Conservation (phyloP, 2,113 vertebrate species). For the Scopus umbretta region DNA sequence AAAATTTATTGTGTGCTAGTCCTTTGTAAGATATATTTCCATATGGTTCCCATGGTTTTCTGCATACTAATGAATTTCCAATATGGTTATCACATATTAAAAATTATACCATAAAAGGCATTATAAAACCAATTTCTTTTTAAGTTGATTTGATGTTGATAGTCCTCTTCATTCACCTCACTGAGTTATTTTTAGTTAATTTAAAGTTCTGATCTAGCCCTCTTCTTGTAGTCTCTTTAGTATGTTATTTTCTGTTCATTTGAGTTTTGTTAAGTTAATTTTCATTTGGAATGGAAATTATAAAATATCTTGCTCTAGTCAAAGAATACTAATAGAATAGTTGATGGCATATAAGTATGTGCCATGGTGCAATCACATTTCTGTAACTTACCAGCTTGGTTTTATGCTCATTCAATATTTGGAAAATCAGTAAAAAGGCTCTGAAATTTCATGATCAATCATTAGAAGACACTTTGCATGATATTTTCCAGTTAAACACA, state of each 20-base stretch:
- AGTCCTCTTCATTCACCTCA: neutral
- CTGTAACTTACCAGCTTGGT: neutral
- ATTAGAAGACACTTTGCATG: neutral
- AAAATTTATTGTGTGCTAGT: constrained; percentile 37
- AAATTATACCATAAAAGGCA: neutral
- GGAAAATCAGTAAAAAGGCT: neutral
- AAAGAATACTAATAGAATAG: neutral
- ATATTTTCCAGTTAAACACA: neutral
- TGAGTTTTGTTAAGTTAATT: neutral
- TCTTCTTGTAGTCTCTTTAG: neutral
- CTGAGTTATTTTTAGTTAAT: neutral
- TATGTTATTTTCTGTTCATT: neutral
- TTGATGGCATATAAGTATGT: neutral
- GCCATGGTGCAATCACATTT: neutral
- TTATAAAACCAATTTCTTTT: constrained; percentile 6
- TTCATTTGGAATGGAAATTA: neutral
- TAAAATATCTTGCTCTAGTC: neutral
- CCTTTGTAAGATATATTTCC: constrained; percentile 45
- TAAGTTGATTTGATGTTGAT: neutral
- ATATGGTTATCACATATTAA: neutral
- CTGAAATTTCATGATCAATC: neutral
- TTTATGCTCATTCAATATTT: neutral
- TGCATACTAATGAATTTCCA: constrained; percentile 27
- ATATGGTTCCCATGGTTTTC: constrained; percentile 18
- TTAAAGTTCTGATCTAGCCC: neutral